A percentile compares a stretch with the other conserved stretches of the same genome.
These are phyloP conservation scores for Pelecanus crispus DNA, from an alignment of 2,113 vertebrate genomes.

Conservation along the genomic window DNA sequence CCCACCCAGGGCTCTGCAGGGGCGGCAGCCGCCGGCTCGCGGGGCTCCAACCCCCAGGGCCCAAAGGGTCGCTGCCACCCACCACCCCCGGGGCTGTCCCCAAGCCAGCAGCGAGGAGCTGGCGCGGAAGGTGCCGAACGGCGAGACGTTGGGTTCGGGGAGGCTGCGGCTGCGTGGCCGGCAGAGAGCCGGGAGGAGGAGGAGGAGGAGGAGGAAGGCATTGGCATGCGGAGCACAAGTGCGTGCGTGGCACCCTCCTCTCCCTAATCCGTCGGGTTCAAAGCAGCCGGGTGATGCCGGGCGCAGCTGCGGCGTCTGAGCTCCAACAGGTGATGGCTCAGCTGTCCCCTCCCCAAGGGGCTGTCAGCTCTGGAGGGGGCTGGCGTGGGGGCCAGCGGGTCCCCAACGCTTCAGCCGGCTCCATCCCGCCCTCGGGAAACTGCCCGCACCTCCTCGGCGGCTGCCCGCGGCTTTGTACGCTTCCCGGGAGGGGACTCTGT, in stretches of 20 bases:
- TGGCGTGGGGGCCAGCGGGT: background rate
- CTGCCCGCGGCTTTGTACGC: fast-evolving
- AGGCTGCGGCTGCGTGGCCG: fast-evolving
- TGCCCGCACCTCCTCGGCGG: background rate
- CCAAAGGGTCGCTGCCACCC: background rate
- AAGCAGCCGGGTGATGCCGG: slow-evolving; percentile 6
- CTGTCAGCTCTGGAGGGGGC: background rate
- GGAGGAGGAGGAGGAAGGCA: background rate
- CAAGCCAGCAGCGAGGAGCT: background rate
- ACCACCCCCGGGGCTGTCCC: background rate
- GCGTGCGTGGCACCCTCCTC: background rate
- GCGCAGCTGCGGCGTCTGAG: slow-evolving; percentile 60
- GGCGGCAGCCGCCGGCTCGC: fast-evolving
- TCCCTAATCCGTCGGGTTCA: slow-evolving; percentile 46
- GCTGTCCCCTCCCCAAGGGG: slow-evolving; percentile 35
- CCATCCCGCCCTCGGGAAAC: background rate
- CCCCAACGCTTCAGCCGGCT: background rate
- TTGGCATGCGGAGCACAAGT: slow-evolving; percentile 54
- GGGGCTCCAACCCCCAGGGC: background rate
- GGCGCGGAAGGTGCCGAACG: fast-evolving
- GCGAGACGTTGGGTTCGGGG: background rate
- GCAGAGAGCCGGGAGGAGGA: background rate
- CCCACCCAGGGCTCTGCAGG: background rate
- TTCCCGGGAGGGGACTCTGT: background rate
- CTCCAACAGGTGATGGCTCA: slow-evolving; percentile 65